phyloP scores from a whole-genome alignment of 2,888 invertebrate genomes.

The Catocala nupta region DNA sequence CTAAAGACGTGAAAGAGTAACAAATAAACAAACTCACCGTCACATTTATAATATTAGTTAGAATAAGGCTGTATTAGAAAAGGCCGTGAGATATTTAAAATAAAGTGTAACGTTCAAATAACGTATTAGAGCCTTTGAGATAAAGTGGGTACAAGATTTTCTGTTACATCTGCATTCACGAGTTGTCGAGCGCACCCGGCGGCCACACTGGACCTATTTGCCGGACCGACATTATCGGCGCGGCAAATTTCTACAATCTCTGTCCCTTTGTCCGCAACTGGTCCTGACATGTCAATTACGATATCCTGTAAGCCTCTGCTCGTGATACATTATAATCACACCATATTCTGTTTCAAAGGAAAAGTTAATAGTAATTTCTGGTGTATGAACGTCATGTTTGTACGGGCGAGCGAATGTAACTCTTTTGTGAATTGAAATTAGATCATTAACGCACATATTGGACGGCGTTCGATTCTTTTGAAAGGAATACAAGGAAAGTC shows the following conservation, averaged over 20 bases:
- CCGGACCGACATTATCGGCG: slow-evolving; percentile 79
- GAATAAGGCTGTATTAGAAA: too few relatives aligned
- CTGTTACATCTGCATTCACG: slow-evolving; percentile 70
- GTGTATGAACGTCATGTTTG: slow-evolving; percentile 17
- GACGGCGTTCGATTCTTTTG: not conserved
- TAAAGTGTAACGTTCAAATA: slow-evolving; percentile 1
- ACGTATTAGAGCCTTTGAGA: slow-evolving; percentile 48
- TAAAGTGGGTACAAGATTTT: slow-evolving; percentile 57
- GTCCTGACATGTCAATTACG: slow-evolving; percentile 85
- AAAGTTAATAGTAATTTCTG: slow-evolving; percentile 33
- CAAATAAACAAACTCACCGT: too few relatives aligned
- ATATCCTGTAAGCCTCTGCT: slow-evolving; percentile 70
- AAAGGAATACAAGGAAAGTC: not conserved
- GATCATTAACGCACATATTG: slow-evolving; percentile 7
- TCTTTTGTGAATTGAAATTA: slow-evolving; percentile 9
- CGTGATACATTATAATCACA: slow-evolving; percentile 52
- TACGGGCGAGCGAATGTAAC: not conserved
- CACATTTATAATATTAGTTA: too few relatives aligned
- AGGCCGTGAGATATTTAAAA: too few relatives aligned
- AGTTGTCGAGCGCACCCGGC: slow-evolving; percentile 63
- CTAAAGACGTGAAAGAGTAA: too few relatives aligned
- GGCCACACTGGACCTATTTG: slow-evolving; percentile 73
- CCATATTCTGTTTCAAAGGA: slow-evolving; percentile 39
- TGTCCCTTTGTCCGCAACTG: slow-evolving; percentile 81
- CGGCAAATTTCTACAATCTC: slow-evolving; percentile 83